Percentiles rank a stretch among this genome's conserved stretches.
Conservation (phyloP, 2,888 invertebrate species). For the Drosophila multiciliata region DNA sequence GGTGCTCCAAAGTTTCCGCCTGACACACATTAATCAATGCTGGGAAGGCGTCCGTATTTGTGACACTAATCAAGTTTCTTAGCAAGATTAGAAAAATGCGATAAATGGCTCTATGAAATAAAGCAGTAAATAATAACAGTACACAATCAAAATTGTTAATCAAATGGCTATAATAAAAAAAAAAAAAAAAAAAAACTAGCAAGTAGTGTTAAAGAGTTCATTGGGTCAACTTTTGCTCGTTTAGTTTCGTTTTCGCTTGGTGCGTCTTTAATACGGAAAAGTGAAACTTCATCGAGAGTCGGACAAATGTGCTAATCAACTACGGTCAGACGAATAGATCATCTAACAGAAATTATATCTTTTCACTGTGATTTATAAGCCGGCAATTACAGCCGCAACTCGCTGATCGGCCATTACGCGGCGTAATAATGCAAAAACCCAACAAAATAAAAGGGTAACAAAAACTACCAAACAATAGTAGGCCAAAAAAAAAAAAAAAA, state of each 20-base stretch:
- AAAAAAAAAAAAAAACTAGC: constrained; percentile 36
- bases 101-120: constrained; percentile 36
- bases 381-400: constrained; percentile 71
- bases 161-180: constrained; percentile 27
- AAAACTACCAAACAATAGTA: constrained; percentile 55
- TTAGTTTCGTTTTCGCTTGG: constrained; percentile 32
- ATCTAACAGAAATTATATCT: constrained; percentile 72
- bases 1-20: constrained; percentile 46
- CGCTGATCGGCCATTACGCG: constrained; percentile 72
- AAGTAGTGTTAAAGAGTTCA: constrained; percentile 62
- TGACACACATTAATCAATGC: constrained; percentile 75
- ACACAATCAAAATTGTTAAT: constrained; percentile 35
- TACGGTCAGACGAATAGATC: constrained; percentile 50
- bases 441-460: constrained; percentile 16
- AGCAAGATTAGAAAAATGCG: constrained; percentile 65
- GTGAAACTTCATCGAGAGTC: constrained; percentile 62
- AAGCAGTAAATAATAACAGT: constrained; percentile 23
- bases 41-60: constrained; percentile 45
- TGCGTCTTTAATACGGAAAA: constrained; percentile 39
- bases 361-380: constrained; percentile 76
- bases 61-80: constrained; percentile 78
- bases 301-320: constrained; percentile 78
- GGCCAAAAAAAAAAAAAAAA: constrained; percentile 30
- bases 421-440: constrained; percentile 71
- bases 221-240: constrained; percentile 62